Evolutionary conservation across 2,113 vertebrate species (phyloP), one percentile per base, ranked within the genome.

Genomic region (Dunckerocampus dactyliophorus): DNA sequence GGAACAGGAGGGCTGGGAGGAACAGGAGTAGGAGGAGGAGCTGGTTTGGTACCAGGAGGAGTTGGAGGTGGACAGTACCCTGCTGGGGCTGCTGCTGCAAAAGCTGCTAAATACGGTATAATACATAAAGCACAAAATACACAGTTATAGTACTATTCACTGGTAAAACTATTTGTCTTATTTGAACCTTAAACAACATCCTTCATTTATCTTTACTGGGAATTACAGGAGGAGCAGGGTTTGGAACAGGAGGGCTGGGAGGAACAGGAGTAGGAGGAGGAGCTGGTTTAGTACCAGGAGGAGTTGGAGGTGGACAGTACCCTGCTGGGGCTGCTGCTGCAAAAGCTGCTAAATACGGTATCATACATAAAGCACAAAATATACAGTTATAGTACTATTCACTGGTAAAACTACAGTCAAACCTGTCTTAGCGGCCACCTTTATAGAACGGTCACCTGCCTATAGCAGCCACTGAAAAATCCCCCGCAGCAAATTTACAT

Each of bases 201-300:
- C 3, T 37, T 14, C 1, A 37, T 19, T 55, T 2, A 4, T 19
- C 17, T n/a, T 5, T 53, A 53, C 15, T 53, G 28, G 9, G 51
- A 17, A 15, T 78, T n/a, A 2, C 65, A 66, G 79, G 69, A 55
- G 61, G 52, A 49, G 62, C 67, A 52, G 65, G 46, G 3, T 11
- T 59, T 16, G 63, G 31, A 65, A 20, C 31, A 48, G 58, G 63
- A 4, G 64, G 49, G 49, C 19, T 56, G 37, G 68, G 70, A 60
- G 34, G 31, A 8, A 14, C 34, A 59, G 64, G 54, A 43, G 34
- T 21, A 4, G 47, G 34, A 49, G 37, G 37, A 16, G 47, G 21
- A 58, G 47, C 64, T 20, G 56, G 47, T 49, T 47, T 31, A 19
- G 4, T 48, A 4, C 59, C 59, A 9, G 59, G 46, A 34, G 46